phyloP scores from a whole-genome alignment of 1,140 invertebrate species.

The Drosophila ficusphila region DNA sequence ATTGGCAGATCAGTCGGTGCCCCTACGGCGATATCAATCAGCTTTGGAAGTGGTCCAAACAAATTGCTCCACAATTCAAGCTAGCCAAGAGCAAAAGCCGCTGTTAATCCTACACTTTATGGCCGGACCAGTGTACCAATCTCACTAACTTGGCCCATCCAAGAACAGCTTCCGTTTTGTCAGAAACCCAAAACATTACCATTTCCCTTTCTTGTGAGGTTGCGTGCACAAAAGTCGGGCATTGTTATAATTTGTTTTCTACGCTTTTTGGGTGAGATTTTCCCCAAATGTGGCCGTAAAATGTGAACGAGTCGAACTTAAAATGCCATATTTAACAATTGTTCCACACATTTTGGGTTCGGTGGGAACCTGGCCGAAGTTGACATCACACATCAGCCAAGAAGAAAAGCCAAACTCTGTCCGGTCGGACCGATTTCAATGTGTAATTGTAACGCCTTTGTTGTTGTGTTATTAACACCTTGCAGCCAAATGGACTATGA shows the following conservation, averaged over 20 bases:
- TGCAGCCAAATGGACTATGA: slow-evolving; percentile 75
- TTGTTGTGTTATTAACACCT: slow-evolving; percentile 78
- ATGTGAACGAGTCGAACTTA: slow-evolving; percentile 47
- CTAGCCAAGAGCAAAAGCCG: slow-evolving; percentile 39
- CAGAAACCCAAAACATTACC: slow-evolving; percentile 45
- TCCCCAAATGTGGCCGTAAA: slow-evolving; percentile 58
- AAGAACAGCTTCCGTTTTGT: slow-evolving; percentile 71
- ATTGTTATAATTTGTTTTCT: slow-evolving; percentile 47
- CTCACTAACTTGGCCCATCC: too few relatives aligned
- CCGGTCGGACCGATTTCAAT: slow-evolving; percentile 75
- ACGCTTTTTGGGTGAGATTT: slow-evolving; percentile 23
- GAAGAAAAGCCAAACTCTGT: slow-evolving; percentile 34
- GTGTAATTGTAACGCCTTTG: slow-evolving; percentile 81
- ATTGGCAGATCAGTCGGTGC: slow-evolving; percentile 64
- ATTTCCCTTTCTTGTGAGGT: slow-evolving; percentile 38
- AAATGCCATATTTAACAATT: slow-evolving; percentile 75
- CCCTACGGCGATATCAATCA: slow-evolving; percentile 32
- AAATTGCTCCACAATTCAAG: slow-evolving; percentile 59
- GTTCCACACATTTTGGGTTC: slow-evolving; percentile 48
- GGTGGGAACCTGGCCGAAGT: slow-evolving; percentile 69
- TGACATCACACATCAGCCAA: slow-evolving; percentile 68
- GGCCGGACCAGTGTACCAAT: slow-evolving; percentile 42
- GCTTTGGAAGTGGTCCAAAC: slow-evolving; percentile 47
- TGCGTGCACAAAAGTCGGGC: slow-evolving; percentile 56
- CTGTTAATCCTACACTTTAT: slow-evolving; percentile 72